A percentile compares a stretch with the other conserved stretches of the same genome.
These are phyloP conservation scores for Acromyrmex heyeri DNA, from an alignment of 1,140 invertebrate species.

Conservation along the genomic window DNA sequence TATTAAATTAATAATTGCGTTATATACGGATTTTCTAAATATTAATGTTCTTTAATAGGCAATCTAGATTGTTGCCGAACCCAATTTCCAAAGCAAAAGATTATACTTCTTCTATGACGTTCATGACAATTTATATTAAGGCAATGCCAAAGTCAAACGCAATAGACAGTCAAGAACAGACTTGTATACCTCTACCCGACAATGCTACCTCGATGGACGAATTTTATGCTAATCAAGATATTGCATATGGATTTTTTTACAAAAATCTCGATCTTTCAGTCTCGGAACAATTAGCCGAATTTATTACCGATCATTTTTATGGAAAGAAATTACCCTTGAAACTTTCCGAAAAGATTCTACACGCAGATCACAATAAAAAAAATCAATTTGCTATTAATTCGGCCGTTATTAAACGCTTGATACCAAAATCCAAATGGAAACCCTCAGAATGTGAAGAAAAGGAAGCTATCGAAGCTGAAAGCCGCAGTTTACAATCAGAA, in stretches of 20 bases:
- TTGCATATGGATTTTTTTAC: constrained; percentile 88
- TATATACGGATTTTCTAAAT: background rate
- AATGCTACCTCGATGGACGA: constrained; percentile 86
- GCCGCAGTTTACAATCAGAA: background rate
- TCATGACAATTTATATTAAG: constrained; percentile 87
- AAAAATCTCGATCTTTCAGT: constrained; percentile 86
- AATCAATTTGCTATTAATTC: constrained; percentile 2
- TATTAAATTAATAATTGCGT: constrained; percentile 17
- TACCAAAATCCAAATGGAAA: constrained; percentile 32
- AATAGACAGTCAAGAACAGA: constrained; percentile 81
- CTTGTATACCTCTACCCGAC: constrained; percentile 83
- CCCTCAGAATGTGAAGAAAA: background rate
- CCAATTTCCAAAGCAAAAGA: constrained; percentile 79
- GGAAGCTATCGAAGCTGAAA: background rate
- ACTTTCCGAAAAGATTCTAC: constrained; percentile 79
- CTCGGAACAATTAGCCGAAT: constrained; percentile 87
- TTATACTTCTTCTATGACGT: constrained; percentile 83
- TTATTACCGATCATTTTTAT: constrained; percentile 85
- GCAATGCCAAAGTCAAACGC: constrained; percentile 83
- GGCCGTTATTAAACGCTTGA: constrained; percentile 43
- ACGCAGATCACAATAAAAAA: background rate
- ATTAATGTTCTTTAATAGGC: constrained; percentile 66
- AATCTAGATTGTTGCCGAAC: constrained; percentile 85
- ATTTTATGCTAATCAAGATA: constrained; percentile 87
- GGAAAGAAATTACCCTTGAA: constrained; percentile 84